Evolutionary conservation across 2,797 vertebrate species (phyloP), one percentile per base, ranked within the genome.

Genomic region (Pelochelys cantorii): DNA sequence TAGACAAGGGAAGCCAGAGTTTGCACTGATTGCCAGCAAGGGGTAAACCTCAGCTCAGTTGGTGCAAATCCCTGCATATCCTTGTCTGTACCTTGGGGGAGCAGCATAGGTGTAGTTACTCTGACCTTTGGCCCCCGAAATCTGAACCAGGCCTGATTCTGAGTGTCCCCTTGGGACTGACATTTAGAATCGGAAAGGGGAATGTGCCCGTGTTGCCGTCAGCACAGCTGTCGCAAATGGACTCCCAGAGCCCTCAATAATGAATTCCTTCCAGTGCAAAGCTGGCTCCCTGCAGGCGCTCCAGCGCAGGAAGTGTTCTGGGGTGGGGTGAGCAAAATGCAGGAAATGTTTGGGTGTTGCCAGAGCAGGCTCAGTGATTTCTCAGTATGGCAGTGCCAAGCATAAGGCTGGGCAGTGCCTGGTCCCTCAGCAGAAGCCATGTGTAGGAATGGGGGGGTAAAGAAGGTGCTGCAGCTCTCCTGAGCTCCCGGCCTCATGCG

Each of bases 291-390:
- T 34, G 29, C 10, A 56, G 15, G 59, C 55, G 23, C 15, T 87
- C 42, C 91, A n/a, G 4, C 57, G 25, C 34, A 85, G 13, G 5
- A 85, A 31, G 0, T 25, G 13, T 81, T 85, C 52, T 12, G 15
- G 34, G 12, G 14, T 3, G 6, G 34, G 22, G 17, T 5, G 9
- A 15, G 23, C 37, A 48, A 48, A 34, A 75, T 17, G 74, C 14
- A 13, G 74, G 23, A 25, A 52, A 48, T 75, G 23, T 13, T 6
- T 42, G 74, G 4, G 74, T 52, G 25, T 42, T 75, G 23, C 37
- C 42, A 25, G 1, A 0, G 85, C n/a, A 25, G 56, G 3, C 57
- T 54, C 0, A 1, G 27, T 25, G 14, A 25, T 2, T 5, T 25
- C 59, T 62, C 27, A 31, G 27, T 85, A n/a, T n/a, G 62, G 83